Percentiles rank a stretch among this genome's conserved stretches.
phyloP scores from a whole-genome alignment of 2,113 vertebrate species.

The Tiliqua scincoides region DNA sequence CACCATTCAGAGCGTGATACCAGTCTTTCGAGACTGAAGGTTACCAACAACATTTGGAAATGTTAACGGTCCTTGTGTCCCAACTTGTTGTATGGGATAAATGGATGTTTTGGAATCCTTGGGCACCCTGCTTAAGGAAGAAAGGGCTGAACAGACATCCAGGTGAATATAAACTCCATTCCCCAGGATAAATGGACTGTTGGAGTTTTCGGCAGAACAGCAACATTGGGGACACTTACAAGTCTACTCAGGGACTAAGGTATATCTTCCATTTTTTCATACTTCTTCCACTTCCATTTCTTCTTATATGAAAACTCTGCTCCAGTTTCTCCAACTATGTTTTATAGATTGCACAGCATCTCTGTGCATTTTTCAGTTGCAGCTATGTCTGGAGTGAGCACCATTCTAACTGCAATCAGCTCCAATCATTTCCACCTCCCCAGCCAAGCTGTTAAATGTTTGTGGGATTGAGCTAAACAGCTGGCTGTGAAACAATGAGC shows the following conservation, averaged over 20 bases:
- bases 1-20: too few species aligned
- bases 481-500: constrained; percentile 57
- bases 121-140: too few species aligned
- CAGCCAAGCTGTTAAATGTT: constrained; percentile 41
- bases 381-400: constrained; percentile 18
- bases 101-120: neutral
- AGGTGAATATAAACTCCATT: too few species aligned
- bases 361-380: constrained; percentile 33
- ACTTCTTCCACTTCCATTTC: neutral
- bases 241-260: too few species aligned
- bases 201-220: neutral
- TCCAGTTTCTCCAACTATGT: neutral
- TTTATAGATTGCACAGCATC: neutral
- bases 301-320: neutral
- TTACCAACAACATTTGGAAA: too few species aligned
- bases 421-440: constrained; percentile 6
- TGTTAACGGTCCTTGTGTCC: too few species aligned
- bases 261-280: neutral
- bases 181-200: neutral
- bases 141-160: too few species aligned
- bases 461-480: constrained; percentile 42
- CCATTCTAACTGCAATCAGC: constrained; percentile 24
- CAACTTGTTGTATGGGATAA: neutral
- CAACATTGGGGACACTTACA: neutral
- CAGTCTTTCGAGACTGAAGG: too few species aligned